Conservation (phyloP, 2,888 invertebrate genomes). For the Sphaerophoria taeniata region DNA sequence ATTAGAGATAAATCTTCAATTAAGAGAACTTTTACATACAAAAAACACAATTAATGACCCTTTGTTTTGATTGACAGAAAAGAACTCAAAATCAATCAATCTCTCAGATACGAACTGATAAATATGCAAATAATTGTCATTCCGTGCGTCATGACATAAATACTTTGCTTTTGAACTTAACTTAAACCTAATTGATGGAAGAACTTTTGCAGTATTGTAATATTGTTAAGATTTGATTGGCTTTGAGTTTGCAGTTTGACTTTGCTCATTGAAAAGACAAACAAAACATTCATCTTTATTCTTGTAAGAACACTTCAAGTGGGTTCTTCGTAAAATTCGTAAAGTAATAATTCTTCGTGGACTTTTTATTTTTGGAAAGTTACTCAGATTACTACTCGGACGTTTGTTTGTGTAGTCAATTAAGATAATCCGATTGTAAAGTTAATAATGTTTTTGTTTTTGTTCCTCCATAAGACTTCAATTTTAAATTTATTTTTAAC, state of each 20-base stretch:
- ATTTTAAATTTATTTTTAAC: slow-evolving; percentile 35
- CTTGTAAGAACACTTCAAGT: not conserved
- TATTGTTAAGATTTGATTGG: not conserved
- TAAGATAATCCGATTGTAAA: slow-evolving; percentile 12
- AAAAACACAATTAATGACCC: not conserved
- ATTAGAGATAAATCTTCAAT: not conserved
- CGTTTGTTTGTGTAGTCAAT: slow-evolving; percentile 7
- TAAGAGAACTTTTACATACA: not conserved
- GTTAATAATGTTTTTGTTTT: not conserved
- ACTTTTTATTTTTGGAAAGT: slow-evolving; percentile 22
- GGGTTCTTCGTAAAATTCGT: not conserved
- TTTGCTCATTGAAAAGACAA: not conserved
- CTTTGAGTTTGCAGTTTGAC: not conserved
- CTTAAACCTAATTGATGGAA: slow-evolving; percentile 5
- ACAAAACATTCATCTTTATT: not conserved
- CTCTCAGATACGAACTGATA: not conserved
- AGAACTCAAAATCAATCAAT: slow-evolving; percentile 28
- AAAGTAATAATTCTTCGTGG: not conserved
- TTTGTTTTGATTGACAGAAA: slow-evolving; percentile 2
- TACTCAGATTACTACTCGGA: slow-evolving; percentile 3
- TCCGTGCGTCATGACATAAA: not conserved
- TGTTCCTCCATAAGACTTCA: slow-evolving; percentile 7
- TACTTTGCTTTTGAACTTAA: not conserved
- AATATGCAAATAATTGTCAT: not conserved
- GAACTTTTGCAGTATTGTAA: not conserved